Evolutionary conservation across 2,113 vertebrate genomes (phyloP), one percentile per base, ranked within the genome.

Genomic region (Mesocricetus auratus): DNA sequence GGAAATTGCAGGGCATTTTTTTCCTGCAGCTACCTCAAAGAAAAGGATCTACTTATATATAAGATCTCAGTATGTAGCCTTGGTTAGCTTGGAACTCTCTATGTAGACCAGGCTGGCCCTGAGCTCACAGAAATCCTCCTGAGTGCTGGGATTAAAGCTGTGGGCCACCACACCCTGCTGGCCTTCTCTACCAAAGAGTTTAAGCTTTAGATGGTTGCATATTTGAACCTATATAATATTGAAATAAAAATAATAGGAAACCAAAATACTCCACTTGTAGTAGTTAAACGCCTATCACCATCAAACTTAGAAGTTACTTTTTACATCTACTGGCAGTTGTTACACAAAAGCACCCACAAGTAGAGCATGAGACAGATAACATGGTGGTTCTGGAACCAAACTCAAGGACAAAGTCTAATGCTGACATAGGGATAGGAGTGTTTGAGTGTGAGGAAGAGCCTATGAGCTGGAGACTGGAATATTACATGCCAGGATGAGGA

Each of bases 161-260:
- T 29, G 16, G 13, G 26, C 0, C 13, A 62, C 39, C n/a, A 42
- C 58, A 42, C 58, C 24, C 12, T 2, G 24, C 24, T 3, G 4
- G 24, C 26, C 53, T 82, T 50, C 36, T 15, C n/a, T 64, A 47
- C 0, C 2, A 77, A 95, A 93, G 85, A 62, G 1, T 71, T 19
- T 82, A 91, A 96, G 69, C 9, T 22, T 86, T n/a, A 88, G 7
- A 82, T 24, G 79, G 56, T 69, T 66, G 33, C 50, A 53, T 69
- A 58, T 95, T 58, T 95, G 39, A 75, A 75, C 0, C 53, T 86
- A 33, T 78, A 73, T 58, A 91, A 92, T 21, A 77, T 1, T 39
- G 31, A 95, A 17, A 22, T 69, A n/a, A 97, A 91, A 89, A n/a
- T 36, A 89, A 29, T 22, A 82, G 1, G 19, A 53, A 93, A 89